Percentiles rank a stretch among this genome's conserved stretches.
These are phyloP conservation scores for Drosophila bocki DNA, from an alignment of 1,140 invertebrate species.

Conservation along the genomic window DNA sequence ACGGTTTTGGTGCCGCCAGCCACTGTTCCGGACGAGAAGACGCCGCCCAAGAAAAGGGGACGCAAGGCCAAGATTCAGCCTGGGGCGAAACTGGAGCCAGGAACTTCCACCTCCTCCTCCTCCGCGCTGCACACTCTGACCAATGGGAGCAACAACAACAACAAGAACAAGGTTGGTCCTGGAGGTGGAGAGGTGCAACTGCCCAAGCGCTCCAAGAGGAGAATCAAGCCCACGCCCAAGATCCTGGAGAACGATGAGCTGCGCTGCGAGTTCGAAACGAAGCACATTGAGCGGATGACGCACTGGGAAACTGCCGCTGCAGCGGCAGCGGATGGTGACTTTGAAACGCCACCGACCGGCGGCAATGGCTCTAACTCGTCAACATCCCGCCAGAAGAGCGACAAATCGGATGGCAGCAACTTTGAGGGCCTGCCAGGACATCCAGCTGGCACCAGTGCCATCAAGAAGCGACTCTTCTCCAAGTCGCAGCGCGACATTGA, in stretches of 20 bases:
- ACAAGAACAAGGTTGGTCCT: constrained; percentile 29
- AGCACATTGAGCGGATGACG: constrained; percentile 86
- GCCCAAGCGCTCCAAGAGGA: constrained; percentile 85
- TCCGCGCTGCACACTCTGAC: constrained; percentile 18
- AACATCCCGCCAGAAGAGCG: constrained; percentile 65
- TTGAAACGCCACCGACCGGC: constrained; percentile 47
- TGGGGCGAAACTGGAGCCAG: constrained; percentile 6
- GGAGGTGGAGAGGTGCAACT: constrained; percentile 36
- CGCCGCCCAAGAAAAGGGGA: constrained; percentile 80
- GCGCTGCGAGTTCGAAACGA: constrained; percentile 86
- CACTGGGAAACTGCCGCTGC: constrained; percentile 66
- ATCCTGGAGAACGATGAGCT: constrained; percentile 87
- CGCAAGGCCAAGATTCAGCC: constrained; percentile 74
- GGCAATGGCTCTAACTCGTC: constrained; percentile 50
- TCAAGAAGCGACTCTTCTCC: constrained; percentile 76
- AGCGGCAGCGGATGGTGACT: constrained; percentile 7
- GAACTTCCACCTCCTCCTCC: constrained; percentile 2
- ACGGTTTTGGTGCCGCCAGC: neutral
- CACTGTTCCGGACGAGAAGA: constrained; percentile 67
- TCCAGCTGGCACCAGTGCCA: constrained; percentile 58
- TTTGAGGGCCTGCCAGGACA: constrained; percentile 35
- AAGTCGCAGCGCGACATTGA: constrained; percentile 73
- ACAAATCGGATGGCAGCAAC: constrained; percentile 69
- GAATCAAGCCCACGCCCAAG: constrained; percentile 87
- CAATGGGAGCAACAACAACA: constrained; percentile 45